A percentile compares a stretch with the other conserved stretches of the same genome.
Conservation (phyloP, 2,888 invertebrate genomes). For the Pristionchus arcanus region DNA sequence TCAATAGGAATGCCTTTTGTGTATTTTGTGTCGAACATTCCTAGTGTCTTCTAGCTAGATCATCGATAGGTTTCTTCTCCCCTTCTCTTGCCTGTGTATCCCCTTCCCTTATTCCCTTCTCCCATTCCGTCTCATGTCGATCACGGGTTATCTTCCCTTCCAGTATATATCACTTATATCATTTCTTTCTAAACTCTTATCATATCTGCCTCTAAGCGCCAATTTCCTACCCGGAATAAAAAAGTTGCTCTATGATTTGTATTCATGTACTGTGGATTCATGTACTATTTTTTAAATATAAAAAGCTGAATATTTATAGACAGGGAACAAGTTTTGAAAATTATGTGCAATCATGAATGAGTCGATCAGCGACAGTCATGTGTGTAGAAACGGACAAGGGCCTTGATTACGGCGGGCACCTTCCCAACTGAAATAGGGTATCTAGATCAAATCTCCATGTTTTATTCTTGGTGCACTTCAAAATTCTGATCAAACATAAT, state of each 20-base stretch:
- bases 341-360: not conserved
- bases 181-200: not conserved
- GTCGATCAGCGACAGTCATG: constrained; percentile 44
- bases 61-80: not conserved
- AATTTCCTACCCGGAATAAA: constrained; percentile 25
- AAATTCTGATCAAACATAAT: not conserved
- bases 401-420: constrained; percentile 21
- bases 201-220: constrained; percentile 40
- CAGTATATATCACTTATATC: constrained; percentile 29
- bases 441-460: not conserved
- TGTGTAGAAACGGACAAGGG: constrained; percentile 50
- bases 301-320: no score
- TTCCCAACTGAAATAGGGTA: constrained; percentile 48
- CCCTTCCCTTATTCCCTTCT: not conserved
- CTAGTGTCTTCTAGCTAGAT: constrained; percentile 38
- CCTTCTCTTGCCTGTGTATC: no score
- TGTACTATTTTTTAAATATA: no score
- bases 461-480: not conserved
- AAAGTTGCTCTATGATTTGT: not conserved
- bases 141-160: constrained; percentile 23
- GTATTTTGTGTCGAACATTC: constrained; percentile 38
- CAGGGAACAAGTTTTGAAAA: no score
- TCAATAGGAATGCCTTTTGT: constrained; percentile 16
- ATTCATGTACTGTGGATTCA: no score
- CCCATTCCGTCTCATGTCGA: constrained; percentile 11